Base-by-base conservation (phyloP, 2,888 invertebrate species). In the Rhagophthalmus giganteus region DNA sequence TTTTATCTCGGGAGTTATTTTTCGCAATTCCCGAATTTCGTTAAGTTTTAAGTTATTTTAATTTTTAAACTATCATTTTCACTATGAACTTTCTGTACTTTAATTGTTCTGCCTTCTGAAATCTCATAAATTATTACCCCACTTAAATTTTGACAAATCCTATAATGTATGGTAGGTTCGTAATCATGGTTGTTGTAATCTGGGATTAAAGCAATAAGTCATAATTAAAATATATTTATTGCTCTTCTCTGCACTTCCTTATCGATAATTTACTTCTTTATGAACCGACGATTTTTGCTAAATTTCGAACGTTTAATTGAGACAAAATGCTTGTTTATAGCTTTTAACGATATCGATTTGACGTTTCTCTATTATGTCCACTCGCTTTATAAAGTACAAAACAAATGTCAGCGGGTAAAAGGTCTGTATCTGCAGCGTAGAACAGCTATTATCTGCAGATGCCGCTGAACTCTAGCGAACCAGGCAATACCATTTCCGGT, bases 391-490 rank as follows among this genome's bases (percentile, higher is more conserved):
- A 53, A 57, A 47, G 42, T 40, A 57, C 55, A 54, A 55, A 57
- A 56, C 66, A 67, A 66, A 67, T 62, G 67, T 68, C 68, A 65
- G 68, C 65, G 64, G 63, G 60, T 69, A 65, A 65, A 72, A n/a
- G n/a, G n/a, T n/a, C n/a, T n/a, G n/a, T n/a, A n/a, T n/a, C n/a
- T n/a, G n/a, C n/a, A n/a, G n/a, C n/a, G n/a, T n/a, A n/a, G n/a
- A n/a, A n/a, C n/a, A n/a, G n/a, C n/a, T n/a, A n/a, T 72, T 72
- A 73, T 73, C 69, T 71, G 65, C 68, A 68, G 68, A 70, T 67
- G 70, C 70, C 70, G 67, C 64, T 67, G 69, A 66, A 68, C 68
- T 64, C 65, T 67, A 62, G 69, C 70, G 70, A 71, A 70, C n/a
- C n/a, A n/a, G 67, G 66, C 65, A 61, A 59, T 64, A 65, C 72